These are phyloP conservation scores for Drosophila recens DNA, from an alignment of 2,888 invertebrate species.

Conservation along the genomic window DNA sequence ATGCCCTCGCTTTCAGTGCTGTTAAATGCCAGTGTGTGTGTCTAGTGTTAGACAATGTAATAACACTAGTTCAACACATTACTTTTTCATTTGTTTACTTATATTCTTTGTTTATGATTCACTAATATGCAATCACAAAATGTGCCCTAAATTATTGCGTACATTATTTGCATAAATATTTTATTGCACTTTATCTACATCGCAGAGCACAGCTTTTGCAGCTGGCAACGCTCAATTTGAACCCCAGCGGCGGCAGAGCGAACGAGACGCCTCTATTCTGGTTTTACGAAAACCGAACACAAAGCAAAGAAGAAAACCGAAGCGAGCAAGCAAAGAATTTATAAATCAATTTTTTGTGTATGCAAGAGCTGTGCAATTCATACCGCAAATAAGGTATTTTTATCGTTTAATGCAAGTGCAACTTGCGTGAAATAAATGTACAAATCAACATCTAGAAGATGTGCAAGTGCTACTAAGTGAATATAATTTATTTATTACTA, in stretches of 20 bases:
- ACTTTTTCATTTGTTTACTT: slow-evolving; percentile 16
- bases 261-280: slow-evolving; percentile 63
- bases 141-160: neutral
- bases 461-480: slow-evolving; percentile 31
- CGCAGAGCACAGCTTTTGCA: slow-evolving; percentile 12
- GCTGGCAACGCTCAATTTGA: slow-evolving; percentile 56
- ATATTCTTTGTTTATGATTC: neutral
- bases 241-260: slow-evolving; percentile 41
- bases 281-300: slow-evolving; percentile 75
- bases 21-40: slow-evolving; percentile 25
- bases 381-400: slow-evolving; percentile 74
- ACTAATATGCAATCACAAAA: neutral
- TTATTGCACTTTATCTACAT: slow-evolving; percentile 11
- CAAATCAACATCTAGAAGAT: neutral
- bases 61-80: slow-evolving; percentile 5
- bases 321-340: slow-evolving; percentile 78
- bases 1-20: slow-evolving; percentile 71
- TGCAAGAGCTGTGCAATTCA: slow-evolving; percentile 78
- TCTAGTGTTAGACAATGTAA: slow-evolving; percentile 39
- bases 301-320: slow-evolving; percentile 79
- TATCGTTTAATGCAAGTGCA: slow-evolving; percentile 32
- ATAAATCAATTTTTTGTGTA: slow-evolving; percentile 85
- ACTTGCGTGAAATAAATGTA: slow-evolving; percentile 15
- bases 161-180: slow-evolving; percentile 3
- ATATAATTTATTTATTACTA: slow-evolving; percentile 8